phyloP scores from a whole-genome alignment of 1,140 invertebrate genomes.

The Trissolcus basalis region DNA sequence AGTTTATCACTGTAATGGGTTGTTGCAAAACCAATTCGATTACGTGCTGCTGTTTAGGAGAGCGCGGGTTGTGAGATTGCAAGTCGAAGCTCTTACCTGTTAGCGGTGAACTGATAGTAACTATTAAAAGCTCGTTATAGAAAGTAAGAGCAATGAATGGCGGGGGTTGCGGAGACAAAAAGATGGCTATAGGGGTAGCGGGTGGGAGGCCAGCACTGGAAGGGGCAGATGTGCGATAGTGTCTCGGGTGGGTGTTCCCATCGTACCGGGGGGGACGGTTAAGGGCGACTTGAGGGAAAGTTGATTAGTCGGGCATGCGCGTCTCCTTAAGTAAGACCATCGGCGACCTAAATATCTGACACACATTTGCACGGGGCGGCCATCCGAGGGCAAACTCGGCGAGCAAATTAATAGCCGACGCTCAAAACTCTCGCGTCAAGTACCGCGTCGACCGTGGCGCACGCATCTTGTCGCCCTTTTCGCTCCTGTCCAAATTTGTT shows the following conservation, averaged over 20 bases:
- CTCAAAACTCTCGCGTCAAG: constrained; percentile 69
- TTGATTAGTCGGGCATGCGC: constrained; percentile 66
- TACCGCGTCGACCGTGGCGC: constrained; percentile 45
- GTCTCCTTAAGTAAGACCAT: constrained; percentile 65
- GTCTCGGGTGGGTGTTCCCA: constrained; percentile 49
- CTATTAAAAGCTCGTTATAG: constrained; percentile 55
- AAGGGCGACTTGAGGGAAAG: constrained; percentile 57
- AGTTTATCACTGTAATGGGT: too few relatives aligned
- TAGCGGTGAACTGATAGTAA: constrained; percentile 45
- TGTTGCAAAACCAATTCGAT: constrained; percentile 2
- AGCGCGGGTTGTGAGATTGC: constrained; percentile 17
- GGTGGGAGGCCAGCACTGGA: neutral
- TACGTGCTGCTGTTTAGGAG: constrained; percentile 16
- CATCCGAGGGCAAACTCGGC: constrained; percentile 45
- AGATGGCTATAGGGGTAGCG: constrained; percentile 15
- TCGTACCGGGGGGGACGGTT: constrained; percentile 46
- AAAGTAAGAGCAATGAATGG: constrained; percentile 24
- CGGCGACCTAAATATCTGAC: constrained; percentile 63
- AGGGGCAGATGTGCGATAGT: constrained; percentile 29
- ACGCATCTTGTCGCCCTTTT: constrained; percentile 32
- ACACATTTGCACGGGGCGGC: constrained; percentile 50
- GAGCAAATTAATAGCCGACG: constrained; percentile 74
- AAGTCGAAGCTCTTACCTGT: constrained; percentile 24
- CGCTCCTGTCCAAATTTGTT: constrained; percentile 2
- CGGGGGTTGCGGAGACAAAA: constrained; percentile 18